These are phyloP conservation scores for Ctenicera cuprea DNA, from an alignment of 2,888 invertebrate species.

Conservation along the genomic window DNA sequence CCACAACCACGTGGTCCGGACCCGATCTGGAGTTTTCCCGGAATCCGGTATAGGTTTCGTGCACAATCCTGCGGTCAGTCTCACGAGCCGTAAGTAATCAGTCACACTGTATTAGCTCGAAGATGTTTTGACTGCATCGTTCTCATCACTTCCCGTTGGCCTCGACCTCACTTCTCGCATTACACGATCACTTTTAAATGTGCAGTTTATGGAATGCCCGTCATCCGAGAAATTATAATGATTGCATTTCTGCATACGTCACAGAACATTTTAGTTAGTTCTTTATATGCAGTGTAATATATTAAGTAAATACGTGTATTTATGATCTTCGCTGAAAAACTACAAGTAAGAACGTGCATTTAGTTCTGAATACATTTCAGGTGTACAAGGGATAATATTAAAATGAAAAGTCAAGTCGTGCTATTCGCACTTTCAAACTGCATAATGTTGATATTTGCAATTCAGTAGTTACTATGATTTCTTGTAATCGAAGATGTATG, in stretches of 20 bases:
- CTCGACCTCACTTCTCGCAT: conserved; percentile 41
- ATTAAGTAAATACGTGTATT: conserved; percentile 14
- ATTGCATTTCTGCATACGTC: conserved; percentile 26
- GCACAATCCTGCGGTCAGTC: conserved; percentile 14
- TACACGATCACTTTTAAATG: conserved; percentile 36
- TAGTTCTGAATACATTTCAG: conserved; percentile 21
- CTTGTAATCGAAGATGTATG: conserved; percentile 42
- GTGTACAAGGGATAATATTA: conserved; percentile 21
- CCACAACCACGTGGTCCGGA: neutral
- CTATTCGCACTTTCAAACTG: conserved; percentile 49
- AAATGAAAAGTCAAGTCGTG: conserved; percentile 48
- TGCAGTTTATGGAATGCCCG: conserved; percentile 38
- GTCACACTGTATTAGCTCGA: conserved; percentile 33
- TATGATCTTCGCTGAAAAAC: conserved; percentile 8
- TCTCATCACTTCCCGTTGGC: conserved; percentile 39
- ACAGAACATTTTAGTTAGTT: conserved; percentile 24
- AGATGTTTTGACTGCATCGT: conserved; percentile 41
- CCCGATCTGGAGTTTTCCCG: conserved; percentile 20
- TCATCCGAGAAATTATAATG: conserved; percentile 33
- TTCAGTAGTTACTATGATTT: conserved; percentile 37
- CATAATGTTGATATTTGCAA: conserved; percentile 46
- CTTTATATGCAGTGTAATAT: conserved; percentile 22
- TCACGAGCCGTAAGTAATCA: conserved; percentile 20
- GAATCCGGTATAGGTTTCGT: neutral
- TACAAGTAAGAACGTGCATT: conserved; percentile 12